Evolutionary conservation across 2,113 vertebrate genomes (phyloP).

Genomic region (Pterocles orientalis): DNA sequence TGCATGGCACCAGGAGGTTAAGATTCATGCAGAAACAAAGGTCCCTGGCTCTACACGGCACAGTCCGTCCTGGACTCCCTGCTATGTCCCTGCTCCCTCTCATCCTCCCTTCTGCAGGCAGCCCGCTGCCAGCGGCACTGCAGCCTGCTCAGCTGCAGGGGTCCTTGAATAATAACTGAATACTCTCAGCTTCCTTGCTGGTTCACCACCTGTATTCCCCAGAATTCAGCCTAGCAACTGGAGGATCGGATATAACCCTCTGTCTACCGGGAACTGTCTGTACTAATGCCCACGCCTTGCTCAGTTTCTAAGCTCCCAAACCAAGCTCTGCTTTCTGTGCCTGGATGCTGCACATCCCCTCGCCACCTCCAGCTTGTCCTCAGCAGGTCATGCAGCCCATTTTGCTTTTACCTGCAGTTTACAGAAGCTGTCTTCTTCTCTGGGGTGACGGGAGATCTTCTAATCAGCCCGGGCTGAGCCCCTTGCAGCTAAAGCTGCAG

Average conservation of each 20-base stretch:
- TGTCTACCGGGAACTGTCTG: background rate
- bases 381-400: background rate
- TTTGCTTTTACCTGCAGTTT: background rate
- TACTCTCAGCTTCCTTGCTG: background rate
- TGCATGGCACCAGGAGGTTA: background rate
- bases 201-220: background rate
- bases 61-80: background rate
- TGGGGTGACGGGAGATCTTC: background rate
- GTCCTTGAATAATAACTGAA: background rate
- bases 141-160: background rate
- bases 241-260: background rate
- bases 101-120: background rate
- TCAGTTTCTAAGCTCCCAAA: background rate
- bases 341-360: background rate
- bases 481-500: background rate
- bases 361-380: background rate
- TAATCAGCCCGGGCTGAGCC: background rate
- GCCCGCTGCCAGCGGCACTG: background rate
- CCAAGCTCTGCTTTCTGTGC: background rate
- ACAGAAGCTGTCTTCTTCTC: background rate
- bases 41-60: background rate
- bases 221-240: background rate
- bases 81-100: background rate
- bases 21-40: background rate
- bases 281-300: fast-evolving